Base-by-base conservation (phyloP, 2,113 vertebrate genomes). In the Rhinogobius similis region DNA sequence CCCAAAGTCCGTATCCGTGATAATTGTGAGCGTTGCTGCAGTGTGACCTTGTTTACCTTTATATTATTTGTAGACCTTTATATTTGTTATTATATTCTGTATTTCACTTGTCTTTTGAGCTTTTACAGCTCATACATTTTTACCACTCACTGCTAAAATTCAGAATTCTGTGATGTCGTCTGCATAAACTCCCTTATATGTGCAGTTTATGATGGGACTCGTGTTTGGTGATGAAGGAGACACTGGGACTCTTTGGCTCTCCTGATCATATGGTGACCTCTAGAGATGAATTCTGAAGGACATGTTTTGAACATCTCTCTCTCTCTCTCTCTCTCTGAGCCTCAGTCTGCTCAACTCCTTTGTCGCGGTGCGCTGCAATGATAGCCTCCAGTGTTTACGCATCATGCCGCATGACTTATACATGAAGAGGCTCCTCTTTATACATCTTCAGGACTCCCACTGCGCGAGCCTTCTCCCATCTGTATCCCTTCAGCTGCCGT, bases 381-480 rank as follows among this genome's bases (percentile, higher is more conserved):
- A 67, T 71, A 75, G 82, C 86, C 83, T 86, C 76, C 76, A 76
- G 85, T 85, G 82, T 83, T 86, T 84, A 82, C 41, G 70, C 56
- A 67, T 85, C 85, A 83, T 69, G 39, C 79, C 52, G 68, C 77
- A 85, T 89, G 83, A 91, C 82, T 88, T 85, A 86, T 82, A 82
- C 88, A 85, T 91, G 82, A 82, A 81, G 87, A 75, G 65, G 63
- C 74, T 73, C 52, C 79, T 81, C 77, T 85, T 86, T 85, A 89
- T 87, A 88, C 82, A 85, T 87, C 81, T 82, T 52, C 13, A 52
- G 74, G 79, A 73, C 77, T 82, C 86, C 78, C 64, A 50, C 58
- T 27, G 84, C n/a, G 46, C 16, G 69, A 80, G 65, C 78, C 77
- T 56, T 55, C 48, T 23, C 13, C 68, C 5, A 10, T 80, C 81